phyloP scores from a whole-genome alignment of 2,888 invertebrate genomes.

The Brenthis ino region DNA sequence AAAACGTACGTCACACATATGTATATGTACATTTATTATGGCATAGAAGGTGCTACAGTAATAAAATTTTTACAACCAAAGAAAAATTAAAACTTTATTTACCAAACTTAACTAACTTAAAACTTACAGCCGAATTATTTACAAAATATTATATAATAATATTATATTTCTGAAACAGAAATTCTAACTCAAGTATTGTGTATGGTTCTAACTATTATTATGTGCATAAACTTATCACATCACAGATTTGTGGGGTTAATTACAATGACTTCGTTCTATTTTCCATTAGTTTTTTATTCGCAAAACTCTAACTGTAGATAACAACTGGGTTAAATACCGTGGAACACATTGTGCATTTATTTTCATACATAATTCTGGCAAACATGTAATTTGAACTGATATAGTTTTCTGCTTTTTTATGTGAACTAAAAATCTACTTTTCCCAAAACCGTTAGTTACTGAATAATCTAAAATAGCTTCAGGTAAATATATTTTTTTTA shows the following conservation, averaged over 20 bases:
- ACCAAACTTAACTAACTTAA: too few relatives aligned
- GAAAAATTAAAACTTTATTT: too few relatives aligned
- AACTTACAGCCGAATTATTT: too few relatives aligned
- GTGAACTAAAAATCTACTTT: neutral
- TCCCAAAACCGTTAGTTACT: neutral
- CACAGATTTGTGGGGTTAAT: slow-evolving; percentile 25
- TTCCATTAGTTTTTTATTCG: slow-evolving; percentile 20
- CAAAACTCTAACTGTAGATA: slow-evolving; percentile 33
- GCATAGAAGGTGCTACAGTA: too few relatives aligned
- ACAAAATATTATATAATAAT: neutral
- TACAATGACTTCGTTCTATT: slow-evolving; percentile 23
- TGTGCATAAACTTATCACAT: slow-evolving; percentile 25
- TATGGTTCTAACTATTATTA: slow-evolving; percentile 4
- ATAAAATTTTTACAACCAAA: too few relatives aligned
- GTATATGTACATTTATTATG: too few relatives aligned
- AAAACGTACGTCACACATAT: too few relatives aligned
- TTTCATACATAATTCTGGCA: slow-evolving; percentile 2
- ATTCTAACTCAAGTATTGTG: neutral
- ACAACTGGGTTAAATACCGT: slow-evolving; percentile 37
- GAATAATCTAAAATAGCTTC: neutral
- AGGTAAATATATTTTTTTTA: too few relatives aligned
- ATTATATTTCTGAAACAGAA: neutral
- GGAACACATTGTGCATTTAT: neutral
- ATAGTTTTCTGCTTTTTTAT: neutral
- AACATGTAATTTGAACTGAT: slow-evolving; percentile 5